Evolutionary conservation across 2,113 vertebrate species (phyloP).

Genomic region (Nipponia nippon): DNA sequence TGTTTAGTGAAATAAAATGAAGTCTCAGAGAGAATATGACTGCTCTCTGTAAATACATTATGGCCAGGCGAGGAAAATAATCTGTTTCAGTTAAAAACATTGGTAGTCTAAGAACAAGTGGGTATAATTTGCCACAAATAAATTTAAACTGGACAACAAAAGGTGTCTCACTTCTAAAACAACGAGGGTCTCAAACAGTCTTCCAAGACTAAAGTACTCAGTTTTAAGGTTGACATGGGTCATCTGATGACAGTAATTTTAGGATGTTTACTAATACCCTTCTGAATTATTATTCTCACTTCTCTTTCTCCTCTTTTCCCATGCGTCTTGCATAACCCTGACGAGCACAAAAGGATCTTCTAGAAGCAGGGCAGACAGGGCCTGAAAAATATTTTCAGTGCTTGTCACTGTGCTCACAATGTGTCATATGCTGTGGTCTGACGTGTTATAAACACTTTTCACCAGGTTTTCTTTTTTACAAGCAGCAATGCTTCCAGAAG

Average conservation of each 20-base stretch:
- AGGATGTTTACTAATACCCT: neutral
- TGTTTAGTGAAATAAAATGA: neutral
- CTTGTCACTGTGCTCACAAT: neutral
- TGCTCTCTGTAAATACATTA: neutral
- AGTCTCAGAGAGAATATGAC: neutral
- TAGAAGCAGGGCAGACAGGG: neutral
- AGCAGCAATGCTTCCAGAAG: conserved; percentile 2
- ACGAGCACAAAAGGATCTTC: neutral
- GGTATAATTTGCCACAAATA: neutral
- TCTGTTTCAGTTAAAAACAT: neutral
- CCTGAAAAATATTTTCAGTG: conserved; percentile 32
- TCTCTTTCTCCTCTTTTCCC: neutral
- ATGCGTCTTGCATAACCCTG: neutral
- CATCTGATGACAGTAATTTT: neutral
- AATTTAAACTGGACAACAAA: neutral
- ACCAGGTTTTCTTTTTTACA: conserved; percentile 23
- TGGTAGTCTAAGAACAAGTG: neutral
- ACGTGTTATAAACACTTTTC: conserved; percentile 2
- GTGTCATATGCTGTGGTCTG: neutral
- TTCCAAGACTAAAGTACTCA: neutral
- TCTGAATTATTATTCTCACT: neutral
- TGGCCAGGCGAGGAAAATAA: neutral
- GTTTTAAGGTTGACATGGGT: neutral
- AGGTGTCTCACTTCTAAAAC: neutral
- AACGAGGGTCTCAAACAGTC: neutral